Conservation (phyloP, 2,113 vertebrate species). For the Notothenia rossii region DNA sequence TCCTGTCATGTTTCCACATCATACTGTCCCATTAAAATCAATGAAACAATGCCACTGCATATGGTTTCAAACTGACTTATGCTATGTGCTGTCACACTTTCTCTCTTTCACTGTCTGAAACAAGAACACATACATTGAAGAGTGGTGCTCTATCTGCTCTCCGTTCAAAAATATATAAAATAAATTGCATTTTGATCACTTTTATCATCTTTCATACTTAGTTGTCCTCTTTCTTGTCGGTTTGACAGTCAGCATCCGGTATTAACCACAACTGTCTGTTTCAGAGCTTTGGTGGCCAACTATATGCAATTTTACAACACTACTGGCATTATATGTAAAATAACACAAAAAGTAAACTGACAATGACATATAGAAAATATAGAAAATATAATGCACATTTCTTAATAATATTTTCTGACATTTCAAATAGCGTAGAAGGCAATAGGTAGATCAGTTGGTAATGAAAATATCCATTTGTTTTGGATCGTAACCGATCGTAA, state of each 20-base stretch:
- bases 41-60: conserved; percentile 60
- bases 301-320: not conserved
- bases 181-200: conserved; percentile 25
- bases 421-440: not conserved
- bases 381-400: too few species aligned
- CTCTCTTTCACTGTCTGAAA: conserved; percentile 45
- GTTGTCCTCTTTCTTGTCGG: conserved; percentile 4
- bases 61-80: conserved; percentile 65
- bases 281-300: not conserved
- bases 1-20: conserved; percentile 80
- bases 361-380: not conserved
- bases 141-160: conserved; percentile 35
- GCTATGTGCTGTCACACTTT: conserved; percentile 53
- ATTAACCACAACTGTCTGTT: conserved; percentile 11
- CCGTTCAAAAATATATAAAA: conserved; percentile 11
- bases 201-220: conserved; percentile 21
- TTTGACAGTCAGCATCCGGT: not conserved
- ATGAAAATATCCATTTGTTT: not conserved
- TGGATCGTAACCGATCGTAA: not conserved
- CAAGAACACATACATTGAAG: conserved; percentile 22
- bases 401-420: not conserved
- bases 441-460: not conserved
- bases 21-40: conserved; percentile 79
- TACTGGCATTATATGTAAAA: not conserved
- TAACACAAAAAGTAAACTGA: not conserved